A percentile compares a stretch with the other conserved stretches of the same genome.
Conservation (phyloP, 2,797 vertebrate genomes). For the Tragopan temminckii region DNA sequence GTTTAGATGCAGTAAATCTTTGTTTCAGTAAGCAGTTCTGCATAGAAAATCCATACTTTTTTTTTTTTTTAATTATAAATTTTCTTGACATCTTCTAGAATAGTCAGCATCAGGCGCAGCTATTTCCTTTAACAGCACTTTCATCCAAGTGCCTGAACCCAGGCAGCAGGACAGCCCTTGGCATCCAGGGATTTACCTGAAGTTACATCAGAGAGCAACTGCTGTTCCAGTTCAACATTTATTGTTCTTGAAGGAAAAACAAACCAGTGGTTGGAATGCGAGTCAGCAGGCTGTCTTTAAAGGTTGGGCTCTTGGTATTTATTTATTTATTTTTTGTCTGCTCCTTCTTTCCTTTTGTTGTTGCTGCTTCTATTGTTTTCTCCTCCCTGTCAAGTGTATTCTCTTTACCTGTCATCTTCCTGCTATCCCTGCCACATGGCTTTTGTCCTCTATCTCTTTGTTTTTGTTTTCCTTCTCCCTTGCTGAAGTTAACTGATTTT, state of each 20-base stretch:
- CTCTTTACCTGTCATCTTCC: background rate
- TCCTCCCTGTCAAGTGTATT: background rate
- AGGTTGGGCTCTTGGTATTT: background rate
- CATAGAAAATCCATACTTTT: background rate
- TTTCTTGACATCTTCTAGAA: background rate
- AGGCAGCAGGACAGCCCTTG: background rate
- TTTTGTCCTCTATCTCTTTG: background rate
- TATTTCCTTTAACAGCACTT: background rate
- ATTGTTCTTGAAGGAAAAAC: constrained; percentile 16
- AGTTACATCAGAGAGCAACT: background rate
- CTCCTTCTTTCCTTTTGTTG: background rate
- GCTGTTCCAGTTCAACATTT: background rate
- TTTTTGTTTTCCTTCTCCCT: background rate
- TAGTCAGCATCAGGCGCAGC: background rate
- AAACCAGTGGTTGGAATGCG: background rate
- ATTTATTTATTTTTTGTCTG: background rate
- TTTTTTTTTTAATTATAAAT: background rate
- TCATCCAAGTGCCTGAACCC: rapidly evolving
- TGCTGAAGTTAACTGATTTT: background rate
- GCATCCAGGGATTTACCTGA: background rate
- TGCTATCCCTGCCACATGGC: background rate
- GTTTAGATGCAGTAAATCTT: background rate
- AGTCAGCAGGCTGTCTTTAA: constrained; percentile 1
- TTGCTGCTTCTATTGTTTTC: background rate
- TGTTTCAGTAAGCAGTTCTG: background rate